Base-by-base conservation (phyloP, 2,113 vertebrate genomes). In the Numenius arquata region DNA sequence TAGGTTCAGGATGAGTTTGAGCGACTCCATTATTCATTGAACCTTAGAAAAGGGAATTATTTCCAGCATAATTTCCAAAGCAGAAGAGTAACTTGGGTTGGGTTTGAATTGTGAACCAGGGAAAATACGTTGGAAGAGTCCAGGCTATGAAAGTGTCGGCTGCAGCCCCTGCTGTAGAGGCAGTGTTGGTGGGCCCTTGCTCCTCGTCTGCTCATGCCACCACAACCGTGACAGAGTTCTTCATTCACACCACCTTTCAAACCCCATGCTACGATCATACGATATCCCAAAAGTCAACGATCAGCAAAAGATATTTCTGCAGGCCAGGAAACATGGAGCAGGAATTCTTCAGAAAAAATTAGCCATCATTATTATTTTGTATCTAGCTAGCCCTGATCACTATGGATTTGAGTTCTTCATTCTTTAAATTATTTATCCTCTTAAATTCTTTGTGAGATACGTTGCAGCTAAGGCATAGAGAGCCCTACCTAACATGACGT, bases 131-230 rank as follows among this genome's bases (percentile, higher is more conserved):
- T 63, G 55, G 34, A 75, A 63, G 56, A 48, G 53, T 56, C 50
- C 40, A 48, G 45, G 61, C 38, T 63, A n/a, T 61, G 53, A 36
- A 45, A 3, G 8, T 7, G 17, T 9, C 48, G 19, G 30, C 61
- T 58, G 34, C 32, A 67, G 45, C 58, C 41, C 63, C 14, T 0
- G 1, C 3, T 2, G 1, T 10, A 65, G 40, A 48, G 50, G 66
- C 50, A 48, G 15, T 6, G 27, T 17, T 58, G 85, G 13, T 41
- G 40, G 52, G 85, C 55, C 67, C 36, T 63, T 41, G 19, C 30
- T 52, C 3, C 2, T 13, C 14, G 8, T 47, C 61, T 65, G 45
- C 73, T 87, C 45, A 36, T 1, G 0, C 40, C 90, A 62, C 26
- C 1, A 0, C 29, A 41, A 12, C 70, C 25, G 9, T 19, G 20